A percentile compares a stretch with the other conserved stretches of the same genome.
Evolutionary conservation across 30 jellyfish, hydroid and myxozoan genomes (phyloP).

Genomic region (Cassiopea xamachana): DNA sequence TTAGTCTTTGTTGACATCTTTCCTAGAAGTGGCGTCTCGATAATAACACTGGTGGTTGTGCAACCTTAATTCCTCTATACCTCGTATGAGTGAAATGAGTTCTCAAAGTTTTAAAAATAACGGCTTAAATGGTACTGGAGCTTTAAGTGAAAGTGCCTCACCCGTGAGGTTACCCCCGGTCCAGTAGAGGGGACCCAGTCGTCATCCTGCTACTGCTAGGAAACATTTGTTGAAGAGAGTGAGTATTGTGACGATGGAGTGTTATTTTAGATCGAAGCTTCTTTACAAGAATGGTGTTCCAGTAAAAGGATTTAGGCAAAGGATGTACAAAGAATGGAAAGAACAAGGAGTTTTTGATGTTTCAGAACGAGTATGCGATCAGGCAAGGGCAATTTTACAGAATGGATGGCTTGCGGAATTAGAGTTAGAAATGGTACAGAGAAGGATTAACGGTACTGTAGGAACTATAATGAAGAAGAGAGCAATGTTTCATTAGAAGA

Average conservation of each 20-base stretch:
- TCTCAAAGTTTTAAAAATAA: too few relatives aligned
- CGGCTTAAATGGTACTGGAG: too few relatives aligned
- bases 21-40: too few relatives aligned
- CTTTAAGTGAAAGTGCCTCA: too few relatives aligned
- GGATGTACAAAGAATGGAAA: conserved; percentile 6
- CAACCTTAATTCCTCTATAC: too few relatives aligned
- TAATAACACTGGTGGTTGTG: too few relatives aligned
- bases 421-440: neutral
- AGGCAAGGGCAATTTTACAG: neutral
- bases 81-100: too few relatives aligned
- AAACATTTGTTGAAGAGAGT: neutral
- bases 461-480: neutral
- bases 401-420: neutral
- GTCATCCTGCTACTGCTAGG: neutral
- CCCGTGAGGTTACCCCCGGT: too few relatives aligned
- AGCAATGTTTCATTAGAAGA: neutral
- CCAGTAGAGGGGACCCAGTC: too few relatives aligned
- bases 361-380: neutral
- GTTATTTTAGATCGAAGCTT: neutral
- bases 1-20: too few relatives aligned
- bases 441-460: neutral
- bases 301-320: neutral
- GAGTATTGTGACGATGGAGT: neutral
- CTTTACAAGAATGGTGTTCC: conserved; percentile 7
- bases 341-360: neutral